Conservation (phyloP, 2,113 vertebrate genomes). For the Callipepla squamata region DNA sequence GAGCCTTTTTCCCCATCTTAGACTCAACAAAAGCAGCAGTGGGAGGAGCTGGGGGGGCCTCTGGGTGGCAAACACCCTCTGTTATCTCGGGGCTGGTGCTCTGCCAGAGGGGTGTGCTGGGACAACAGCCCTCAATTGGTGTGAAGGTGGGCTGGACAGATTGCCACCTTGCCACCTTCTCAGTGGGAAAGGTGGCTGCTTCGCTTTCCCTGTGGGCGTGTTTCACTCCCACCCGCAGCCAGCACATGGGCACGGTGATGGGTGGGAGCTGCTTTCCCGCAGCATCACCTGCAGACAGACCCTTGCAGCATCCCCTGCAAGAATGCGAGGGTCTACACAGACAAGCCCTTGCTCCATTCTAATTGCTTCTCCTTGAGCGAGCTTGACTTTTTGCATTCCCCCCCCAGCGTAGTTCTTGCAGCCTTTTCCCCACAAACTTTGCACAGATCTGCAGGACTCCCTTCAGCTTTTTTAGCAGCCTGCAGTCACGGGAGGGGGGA, state of each 20-base stretch:
- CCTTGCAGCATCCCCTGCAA: not conserved
- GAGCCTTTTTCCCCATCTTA: not conserved
- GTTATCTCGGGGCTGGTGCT: not conserved
- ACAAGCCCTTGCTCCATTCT: not conserved
- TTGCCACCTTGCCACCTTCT: not conserved
- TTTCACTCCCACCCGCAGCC: not conserved
- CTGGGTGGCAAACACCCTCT: not conserved
- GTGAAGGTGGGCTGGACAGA: accelerated
- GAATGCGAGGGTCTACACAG: not conserved
- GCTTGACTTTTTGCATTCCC: not conserved
- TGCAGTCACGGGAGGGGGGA: not conserved
- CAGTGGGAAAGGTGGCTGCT: not conserved
- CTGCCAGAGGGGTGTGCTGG: constrained; percentile 18
- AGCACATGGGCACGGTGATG: accelerated
- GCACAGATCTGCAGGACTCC: not conserved
- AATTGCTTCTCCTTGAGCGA: not conserved
- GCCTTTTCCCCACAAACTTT: not conserved
- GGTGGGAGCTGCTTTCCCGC: not conserved
- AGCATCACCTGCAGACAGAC: accelerated
- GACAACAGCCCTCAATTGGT: not conserved
- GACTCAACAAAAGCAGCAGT: not conserved
- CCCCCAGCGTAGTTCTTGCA: not conserved
- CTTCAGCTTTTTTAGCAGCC: not conserved
- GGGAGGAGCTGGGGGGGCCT: not conserved
- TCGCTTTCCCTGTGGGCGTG: not conserved